Base-by-base conservation (phyloP, 2,888 invertebrate species). In the Rotaria socialis region DNA sequence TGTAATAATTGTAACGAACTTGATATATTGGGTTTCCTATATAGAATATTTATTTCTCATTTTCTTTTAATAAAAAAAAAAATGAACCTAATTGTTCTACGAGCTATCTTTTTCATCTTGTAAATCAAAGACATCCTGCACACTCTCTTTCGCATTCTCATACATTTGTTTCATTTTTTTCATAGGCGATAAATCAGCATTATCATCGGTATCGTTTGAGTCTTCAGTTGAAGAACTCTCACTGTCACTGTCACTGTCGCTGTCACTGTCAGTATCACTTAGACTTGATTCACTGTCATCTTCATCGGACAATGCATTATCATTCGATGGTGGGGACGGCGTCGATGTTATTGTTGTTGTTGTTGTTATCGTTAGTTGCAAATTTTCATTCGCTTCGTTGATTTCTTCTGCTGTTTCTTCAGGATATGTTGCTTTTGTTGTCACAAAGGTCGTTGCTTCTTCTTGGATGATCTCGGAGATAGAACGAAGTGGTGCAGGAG, bases 111-210 rank as follows among this genome's bases (percentile, higher is more conserved):
- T 43, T 22, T 75, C 75, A 43, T 75, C 47, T 19, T 75, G 24
- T 27, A 75, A 47, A 24, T 75, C 75, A 47, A 75, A 75, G 10
- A 75, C 75, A 24, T 24, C 41, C 24, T 75, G 75, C 47, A 75
- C 75, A 75, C 43, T 75, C 19, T 75, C 43, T 75, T 75, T 75
- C 19, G 75, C 27, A 75, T 24, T 75, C 41, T 75, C 75, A 75
- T 75, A 41, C 43, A 43, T 10, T 75, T 75, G 41, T 24, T 75
- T 75, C 24, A 75, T 75, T 75, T 75, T 75, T 43, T 75, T 10
- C 7, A 41, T 75, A 7, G 75, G 75, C 47, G 75, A 7, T 10
- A 22, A 10, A 35, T 16, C 16, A 35, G 7, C 5, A 67, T 67
- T 19, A 11, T 56, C 56, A 56, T 24, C 56, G 16, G 5, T 47